Evolutionary conservation across 2,113 vertebrate species (phyloP).

Genomic region (Sinocyclocheilus anshuiensis): DNA sequence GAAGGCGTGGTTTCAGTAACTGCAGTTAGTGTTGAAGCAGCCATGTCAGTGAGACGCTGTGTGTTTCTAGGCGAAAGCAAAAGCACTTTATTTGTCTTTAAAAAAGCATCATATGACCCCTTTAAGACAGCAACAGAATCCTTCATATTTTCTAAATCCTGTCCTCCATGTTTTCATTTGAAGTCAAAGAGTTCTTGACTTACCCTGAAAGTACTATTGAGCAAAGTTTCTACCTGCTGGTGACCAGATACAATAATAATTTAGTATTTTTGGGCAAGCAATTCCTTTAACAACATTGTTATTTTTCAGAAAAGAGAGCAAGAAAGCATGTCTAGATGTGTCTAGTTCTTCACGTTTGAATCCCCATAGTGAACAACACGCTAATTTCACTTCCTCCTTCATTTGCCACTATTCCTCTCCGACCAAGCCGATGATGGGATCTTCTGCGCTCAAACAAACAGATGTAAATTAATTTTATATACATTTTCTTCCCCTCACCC

Average conservation of each 20-base stretch:
- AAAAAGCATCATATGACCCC: too few species aligned
- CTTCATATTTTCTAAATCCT: neutral
- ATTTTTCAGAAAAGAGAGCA: neutral
- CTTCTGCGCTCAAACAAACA: conserved; percentile 50
- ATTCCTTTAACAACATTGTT: neutral
- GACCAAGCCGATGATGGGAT: conserved; percentile 49
- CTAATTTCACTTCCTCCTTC: conserved; percentile 28
- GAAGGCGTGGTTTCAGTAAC: too few species aligned
- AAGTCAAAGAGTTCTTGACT: neutral
- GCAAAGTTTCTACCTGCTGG: neutral
- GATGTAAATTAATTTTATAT: conserved; percentile 53
- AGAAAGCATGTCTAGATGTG: neutral
- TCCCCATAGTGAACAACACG: conserved; percentile 38
- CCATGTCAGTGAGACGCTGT: too few species aligned
- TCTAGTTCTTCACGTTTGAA: conserved; percentile 27
- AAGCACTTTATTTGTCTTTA: too few species aligned
- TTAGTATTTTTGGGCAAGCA: neutral
- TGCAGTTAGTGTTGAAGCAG: too few species aligned
- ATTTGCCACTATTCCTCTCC: conserved; percentile 12
- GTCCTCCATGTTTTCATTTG: neutral
- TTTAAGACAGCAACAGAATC: neutral
- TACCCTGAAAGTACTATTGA: neutral
- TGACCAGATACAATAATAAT: neutral
- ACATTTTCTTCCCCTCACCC: conserved; percentile 31
- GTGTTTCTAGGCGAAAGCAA: too few species aligned